These are phyloP conservation scores for Druon quercuslanigerum DNA, from an alignment of 1,140 invertebrate genomes.

Conservation along the genomic window DNA sequence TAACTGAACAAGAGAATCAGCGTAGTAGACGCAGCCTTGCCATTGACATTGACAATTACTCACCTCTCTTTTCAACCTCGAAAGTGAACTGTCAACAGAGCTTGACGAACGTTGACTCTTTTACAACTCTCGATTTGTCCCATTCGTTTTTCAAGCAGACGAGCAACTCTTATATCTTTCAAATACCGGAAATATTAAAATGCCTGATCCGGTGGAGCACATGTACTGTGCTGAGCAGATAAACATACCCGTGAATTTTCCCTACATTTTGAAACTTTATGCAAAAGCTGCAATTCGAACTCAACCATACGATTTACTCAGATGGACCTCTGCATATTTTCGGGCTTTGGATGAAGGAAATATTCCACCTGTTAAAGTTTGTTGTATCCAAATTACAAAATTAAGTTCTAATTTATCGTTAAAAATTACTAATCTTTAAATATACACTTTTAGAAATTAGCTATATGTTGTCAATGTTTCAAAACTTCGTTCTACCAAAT, in stretches of 20 bases:
- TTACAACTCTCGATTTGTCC: too few species aligned
- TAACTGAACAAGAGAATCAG: too few species aligned
- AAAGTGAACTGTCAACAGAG: too few species aligned
- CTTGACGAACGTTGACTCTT: too few species aligned
- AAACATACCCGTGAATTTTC: slow-evolving; percentile 87
- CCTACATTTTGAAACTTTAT: slow-evolving; percentile 88
- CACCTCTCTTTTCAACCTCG: too few species aligned
- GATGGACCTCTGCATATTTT: slow-evolving; percentile 90
- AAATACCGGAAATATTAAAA: slow-evolving; percentile 43
- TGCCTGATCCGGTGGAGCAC: slow-evolving; percentile 58
- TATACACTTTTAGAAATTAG: too few species aligned
- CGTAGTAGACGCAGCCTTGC: too few species aligned
- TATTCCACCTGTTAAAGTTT: slow-evolving; percentile 82
- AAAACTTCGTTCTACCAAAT: too few species aligned
- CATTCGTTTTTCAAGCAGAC: too few species aligned
- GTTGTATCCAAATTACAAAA: background rate
- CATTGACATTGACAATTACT: too few species aligned
- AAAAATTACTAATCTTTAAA: too few species aligned
- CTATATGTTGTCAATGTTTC: too few species aligned
- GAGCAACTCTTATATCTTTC: background rate
- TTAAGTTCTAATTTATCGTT: slow-evolving; percentile 32
- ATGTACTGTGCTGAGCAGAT: slow-evolving; percentile 79
- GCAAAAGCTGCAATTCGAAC: slow-evolving; percentile 93
- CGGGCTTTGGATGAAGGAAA: slow-evolving; percentile 79
- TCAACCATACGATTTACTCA: slow-evolving; percentile 88